A percentile compares a stretch with the other conserved stretches of the same genome.
Conservation (phyloP, 1,140 invertebrate species). For the Eupeodes corollae region DNA sequence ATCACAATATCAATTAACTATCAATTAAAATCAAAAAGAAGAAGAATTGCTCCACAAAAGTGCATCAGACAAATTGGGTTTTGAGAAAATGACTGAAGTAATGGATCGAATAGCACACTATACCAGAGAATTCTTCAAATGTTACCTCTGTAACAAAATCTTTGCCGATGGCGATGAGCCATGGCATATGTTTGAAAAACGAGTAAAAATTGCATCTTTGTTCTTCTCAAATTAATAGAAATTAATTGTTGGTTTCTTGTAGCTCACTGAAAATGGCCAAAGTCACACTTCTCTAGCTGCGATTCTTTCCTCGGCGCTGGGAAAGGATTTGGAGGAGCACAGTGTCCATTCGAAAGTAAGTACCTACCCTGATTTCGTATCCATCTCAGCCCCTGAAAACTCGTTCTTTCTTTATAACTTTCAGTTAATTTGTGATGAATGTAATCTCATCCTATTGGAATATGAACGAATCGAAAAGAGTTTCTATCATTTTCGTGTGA, state of each 20-base stretch:
- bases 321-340: slow-evolving; percentile 5
- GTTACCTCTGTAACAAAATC: slow-evolving; percentile 6
- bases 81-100: too few relatives aligned
- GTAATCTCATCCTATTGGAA: slow-evolving; percentile 6
- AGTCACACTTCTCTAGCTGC: slow-evolving; percentile 5
- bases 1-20: too few relatives aligned
- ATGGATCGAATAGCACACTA: too few relatives aligned
- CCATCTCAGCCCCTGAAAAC: background rate
- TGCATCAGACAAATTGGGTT: too few relatives aligned
- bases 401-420: background rate
- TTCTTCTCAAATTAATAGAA: background rate
- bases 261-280: background rate
- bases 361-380: too few relatives aligned
- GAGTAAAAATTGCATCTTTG: background rate
- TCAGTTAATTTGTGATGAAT: slow-evolving; percentile 8
- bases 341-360: slow-evolving; percentile 7
- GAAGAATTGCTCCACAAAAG: too few relatives aligned
- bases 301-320: slow-evolving; percentile 3
- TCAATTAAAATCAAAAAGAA: too few relatives aligned
- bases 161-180: slow-evolving; percentile 8
- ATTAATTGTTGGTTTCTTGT: background rate
- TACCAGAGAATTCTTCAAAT: background rate
- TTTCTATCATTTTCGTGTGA: background rate
- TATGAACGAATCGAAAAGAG: slow-evolving; percentile 6
- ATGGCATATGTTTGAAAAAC: slow-evolving; percentile 5